phyloP scores from a whole-genome alignment of 23 tunicate species.

The Phallusia fumigata region DNA sequence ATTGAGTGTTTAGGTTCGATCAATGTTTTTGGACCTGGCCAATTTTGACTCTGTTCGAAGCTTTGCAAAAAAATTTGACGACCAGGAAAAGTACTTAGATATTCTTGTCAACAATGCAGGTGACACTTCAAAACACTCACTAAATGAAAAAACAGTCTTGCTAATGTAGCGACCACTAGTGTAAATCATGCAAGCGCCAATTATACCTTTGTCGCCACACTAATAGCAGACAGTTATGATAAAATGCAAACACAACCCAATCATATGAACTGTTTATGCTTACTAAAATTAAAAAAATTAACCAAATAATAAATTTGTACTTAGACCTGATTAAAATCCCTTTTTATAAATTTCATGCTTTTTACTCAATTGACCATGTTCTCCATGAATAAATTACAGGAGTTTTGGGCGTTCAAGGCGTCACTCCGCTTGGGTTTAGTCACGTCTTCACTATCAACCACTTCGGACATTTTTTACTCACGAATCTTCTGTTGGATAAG shows the following conservation, averaged over 20 bases:
- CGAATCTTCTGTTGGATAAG: conserved; percentile 46
- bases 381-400: neutral
- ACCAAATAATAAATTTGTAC: neutral
- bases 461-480: conserved; percentile 57
- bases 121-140: neutral
- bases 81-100: conserved; percentile 21
- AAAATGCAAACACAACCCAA: too few species aligned
- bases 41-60: conserved; percentile 23
- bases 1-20: conserved; percentile 4
- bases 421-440: conserved; percentile 27
- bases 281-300: too few species aligned
- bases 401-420: conserved; percentile 24
- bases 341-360: neutral
- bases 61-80: conserved; percentile 19
- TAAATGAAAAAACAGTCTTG: too few species aligned
- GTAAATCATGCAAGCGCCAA: too few species aligned
- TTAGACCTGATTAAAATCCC: neutral
- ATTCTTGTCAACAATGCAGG: conserved; percentile 45
- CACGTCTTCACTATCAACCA: conserved; percentile 47
- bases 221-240: too few species aligned
- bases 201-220: too few species aligned
- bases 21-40: conserved; percentile 27
- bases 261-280: too few species aligned
- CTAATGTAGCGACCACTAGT: too few species aligned
- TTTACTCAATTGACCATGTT: neutral